These are phyloP conservation scores for Campylorhamphus procurvoides DNA, from an alignment of 2,113 vertebrate genomes.

Conservation along the genomic window DNA sequence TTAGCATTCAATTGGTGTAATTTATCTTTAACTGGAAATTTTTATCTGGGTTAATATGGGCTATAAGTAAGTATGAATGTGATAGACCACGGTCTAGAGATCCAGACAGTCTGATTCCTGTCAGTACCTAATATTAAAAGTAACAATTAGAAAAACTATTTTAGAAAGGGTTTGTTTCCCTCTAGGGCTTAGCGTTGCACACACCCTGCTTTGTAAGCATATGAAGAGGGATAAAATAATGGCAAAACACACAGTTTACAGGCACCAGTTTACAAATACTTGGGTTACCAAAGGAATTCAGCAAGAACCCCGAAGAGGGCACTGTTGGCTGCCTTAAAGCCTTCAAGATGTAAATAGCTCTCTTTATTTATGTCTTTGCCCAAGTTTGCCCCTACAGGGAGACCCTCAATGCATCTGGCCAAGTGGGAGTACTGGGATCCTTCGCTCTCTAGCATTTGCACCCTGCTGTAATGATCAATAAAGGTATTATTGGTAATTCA, in stretches of 20 bases:
- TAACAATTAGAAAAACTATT: neutral
- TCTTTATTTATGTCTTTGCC: rapidly evolving
- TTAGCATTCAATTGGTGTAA: neutral
- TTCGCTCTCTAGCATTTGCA: neutral
- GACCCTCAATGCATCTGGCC: rapidly evolving
- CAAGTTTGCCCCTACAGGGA: rapidly evolving
- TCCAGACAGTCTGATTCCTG: neutral
- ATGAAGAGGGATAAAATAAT: neutral
- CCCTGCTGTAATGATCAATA: rapidly evolving
- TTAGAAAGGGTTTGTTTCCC: neutral
- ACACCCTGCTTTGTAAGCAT: neutral
- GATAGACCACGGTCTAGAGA: neutral
- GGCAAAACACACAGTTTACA: neutral
- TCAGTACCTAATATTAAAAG: neutral
- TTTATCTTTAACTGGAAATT: neutral
- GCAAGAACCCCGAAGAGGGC: slow-evolving; percentile 29
- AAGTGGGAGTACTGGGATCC: neutral
- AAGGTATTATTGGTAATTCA: neutral
- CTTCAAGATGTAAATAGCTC: neutral
- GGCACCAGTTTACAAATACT: neutral
- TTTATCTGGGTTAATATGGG: neutral
- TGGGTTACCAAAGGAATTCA: neutral
- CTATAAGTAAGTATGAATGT: rapidly evolving
- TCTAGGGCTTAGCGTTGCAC: neutral
- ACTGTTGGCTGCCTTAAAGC: neutral